Conservation (phyloP, 2,113 vertebrate species). For the Tursiops truncatus region DNA sequence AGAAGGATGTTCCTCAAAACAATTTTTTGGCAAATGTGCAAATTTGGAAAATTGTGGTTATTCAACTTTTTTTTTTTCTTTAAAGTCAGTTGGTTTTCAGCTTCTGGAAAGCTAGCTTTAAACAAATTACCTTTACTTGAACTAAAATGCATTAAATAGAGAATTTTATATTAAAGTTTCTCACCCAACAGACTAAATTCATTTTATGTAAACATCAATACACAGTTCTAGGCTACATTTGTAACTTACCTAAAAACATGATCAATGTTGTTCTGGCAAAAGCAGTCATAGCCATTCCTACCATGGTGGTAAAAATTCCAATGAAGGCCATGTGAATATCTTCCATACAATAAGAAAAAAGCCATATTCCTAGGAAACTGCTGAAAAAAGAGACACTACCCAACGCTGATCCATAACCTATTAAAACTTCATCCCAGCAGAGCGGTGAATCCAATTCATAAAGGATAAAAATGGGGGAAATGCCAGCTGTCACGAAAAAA, state of each 20-base stretch:
- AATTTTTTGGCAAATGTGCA: neutral
- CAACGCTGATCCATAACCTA: conserved; percentile 93
- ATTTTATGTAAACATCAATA: neutral
- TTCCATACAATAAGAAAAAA: conserved; percentile 88
- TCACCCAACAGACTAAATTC: neutral
- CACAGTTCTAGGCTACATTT: neutral
- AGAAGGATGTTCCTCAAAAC: neutral
- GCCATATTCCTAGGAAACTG: conserved; percentile 91
- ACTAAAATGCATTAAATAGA: neutral
- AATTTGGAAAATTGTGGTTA: conserved; percentile 29
- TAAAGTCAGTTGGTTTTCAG: neutral
- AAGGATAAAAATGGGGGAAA: conserved; percentile 86
- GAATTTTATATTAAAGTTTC: neutral
- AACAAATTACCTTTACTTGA: neutral
- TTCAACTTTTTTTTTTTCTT: neutral
- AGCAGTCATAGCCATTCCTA: conserved; percentile 86
- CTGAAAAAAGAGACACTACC: conserved; percentile 87
- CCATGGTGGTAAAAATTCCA: conserved; percentile 89
- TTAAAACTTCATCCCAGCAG: conserved; percentile 94
- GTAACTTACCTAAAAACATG: conserved; percentile 94
- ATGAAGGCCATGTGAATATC: conserved; percentile 88
- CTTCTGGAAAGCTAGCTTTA: conserved; percentile 11
- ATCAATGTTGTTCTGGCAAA: conserved; percentile 92
- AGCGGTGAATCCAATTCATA: conserved; percentile 94
- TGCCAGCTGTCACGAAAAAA: conserved; percentile 85